Conservation (phyloP, 2,113 vertebrate species). For the Pomatorhinus ruficollis region DNA sequence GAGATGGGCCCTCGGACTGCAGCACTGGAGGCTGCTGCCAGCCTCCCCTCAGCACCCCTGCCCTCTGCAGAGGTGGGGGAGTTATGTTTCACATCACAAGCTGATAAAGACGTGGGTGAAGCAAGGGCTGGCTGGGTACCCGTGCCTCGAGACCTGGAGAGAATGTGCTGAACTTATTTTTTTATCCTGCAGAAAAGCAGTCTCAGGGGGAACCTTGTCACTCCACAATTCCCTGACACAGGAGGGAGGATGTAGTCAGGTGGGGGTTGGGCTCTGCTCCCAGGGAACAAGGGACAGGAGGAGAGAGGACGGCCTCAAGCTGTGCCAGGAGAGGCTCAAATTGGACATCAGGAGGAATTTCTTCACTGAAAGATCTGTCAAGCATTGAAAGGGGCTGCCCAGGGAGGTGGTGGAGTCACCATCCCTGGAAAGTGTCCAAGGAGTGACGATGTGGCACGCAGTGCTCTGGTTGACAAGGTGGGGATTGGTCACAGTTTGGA, state of each 20-base stretch:
- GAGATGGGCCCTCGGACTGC: not conserved
- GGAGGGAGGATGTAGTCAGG: not conserved
- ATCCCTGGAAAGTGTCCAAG: not conserved
- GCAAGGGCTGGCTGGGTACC: not conserved
- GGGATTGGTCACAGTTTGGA: not conserved
- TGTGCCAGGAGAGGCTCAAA: not conserved
- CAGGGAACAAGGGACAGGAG: not conserved
- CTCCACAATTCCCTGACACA: not conserved
- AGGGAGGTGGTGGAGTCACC: not conserved
- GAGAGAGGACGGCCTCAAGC: not conserved
- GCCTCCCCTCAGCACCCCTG: not conserved
- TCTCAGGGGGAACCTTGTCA: rapidly evolving
- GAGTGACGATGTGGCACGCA: too few species aligned
- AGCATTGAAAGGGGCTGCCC: not conserved
- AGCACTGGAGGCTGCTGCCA: not conserved
- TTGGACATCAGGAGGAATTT: not conserved
- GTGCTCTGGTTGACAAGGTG: not conserved
- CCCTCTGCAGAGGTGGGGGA: rapidly evolving
- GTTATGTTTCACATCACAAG: not conserved
- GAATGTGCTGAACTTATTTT: not conserved
- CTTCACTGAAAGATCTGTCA: not conserved
- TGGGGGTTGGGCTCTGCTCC: not conserved
- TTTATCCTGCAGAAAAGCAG: not conserved
- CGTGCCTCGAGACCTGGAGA: not conserved
- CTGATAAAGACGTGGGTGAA: not conserved